Evolutionary conservation across 2,797 vertebrate genomes (phyloP).

Genomic region (Neomorphus geoffroyi): DNA sequence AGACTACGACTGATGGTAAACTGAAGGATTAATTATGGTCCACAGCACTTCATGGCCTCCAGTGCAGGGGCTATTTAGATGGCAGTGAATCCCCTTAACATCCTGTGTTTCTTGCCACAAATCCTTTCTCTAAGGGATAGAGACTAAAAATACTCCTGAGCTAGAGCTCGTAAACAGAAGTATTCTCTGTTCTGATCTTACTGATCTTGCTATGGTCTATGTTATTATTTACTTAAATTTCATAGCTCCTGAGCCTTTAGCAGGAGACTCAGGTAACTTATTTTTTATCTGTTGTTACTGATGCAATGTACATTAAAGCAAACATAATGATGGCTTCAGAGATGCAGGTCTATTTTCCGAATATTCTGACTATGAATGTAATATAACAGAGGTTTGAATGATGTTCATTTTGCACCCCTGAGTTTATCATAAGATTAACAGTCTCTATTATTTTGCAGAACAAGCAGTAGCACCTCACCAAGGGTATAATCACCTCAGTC

Average conservation of each 20-base stretch:
- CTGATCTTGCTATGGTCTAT: neutral
- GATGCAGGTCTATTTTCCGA: conserved; percentile 12
- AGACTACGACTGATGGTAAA: fast-evolving
- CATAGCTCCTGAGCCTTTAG: neutral
- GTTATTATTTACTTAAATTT: neutral
- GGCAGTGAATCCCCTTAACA: neutral
- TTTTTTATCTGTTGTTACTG: neutral
- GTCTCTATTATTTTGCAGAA: conserved; percentile 52
- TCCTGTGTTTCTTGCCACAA: neutral
- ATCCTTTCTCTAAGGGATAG: neutral
- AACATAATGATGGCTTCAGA: neutral
- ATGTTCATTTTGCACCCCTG: conserved; percentile 1
- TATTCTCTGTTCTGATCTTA: neutral
- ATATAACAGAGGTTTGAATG: neutral
- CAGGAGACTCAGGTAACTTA: neutral
- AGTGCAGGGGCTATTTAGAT: neutral
- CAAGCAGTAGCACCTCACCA: conserved; percentile 24
- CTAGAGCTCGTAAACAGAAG: neutral
- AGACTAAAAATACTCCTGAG: conserved; percentile 2
- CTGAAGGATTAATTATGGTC: neutral
- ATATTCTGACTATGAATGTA: neutral
- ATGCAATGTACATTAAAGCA: neutral
- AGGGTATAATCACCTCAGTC: conserved; percentile 38
- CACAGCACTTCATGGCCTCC: neutral
- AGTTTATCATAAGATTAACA: conserved; percentile 52